Evolutionary conservation across 1,140 invertebrate species (phyloP).

Genomic region (Aricia agestis): DNA sequence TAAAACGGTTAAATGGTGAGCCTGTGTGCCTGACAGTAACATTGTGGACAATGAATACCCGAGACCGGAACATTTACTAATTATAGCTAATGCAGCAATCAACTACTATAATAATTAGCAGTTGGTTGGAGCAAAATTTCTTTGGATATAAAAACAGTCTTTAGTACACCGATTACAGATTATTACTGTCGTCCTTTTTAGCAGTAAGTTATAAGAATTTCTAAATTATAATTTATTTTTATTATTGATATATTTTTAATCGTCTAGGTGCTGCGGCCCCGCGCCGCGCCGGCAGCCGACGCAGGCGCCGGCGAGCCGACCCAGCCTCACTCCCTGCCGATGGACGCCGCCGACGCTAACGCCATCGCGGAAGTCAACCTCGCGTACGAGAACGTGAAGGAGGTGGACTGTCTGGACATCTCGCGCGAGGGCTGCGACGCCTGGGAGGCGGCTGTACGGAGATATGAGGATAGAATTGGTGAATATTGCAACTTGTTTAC

Average conservation of each 20-base stretch:
- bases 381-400: slow-evolving; percentile 99
- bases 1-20: too few species aligned
- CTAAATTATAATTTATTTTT: too few species aligned
- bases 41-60: too few species aligned
- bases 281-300: slow-evolving; percentile 60
- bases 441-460: slow-evolving; percentile 96
- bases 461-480: slow-evolving; percentile 98
- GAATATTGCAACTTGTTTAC: slow-evolving; percentile 24
- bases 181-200: too few species aligned
- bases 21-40: too few species aligned
- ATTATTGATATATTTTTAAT: not conserved
- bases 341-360: slow-evolving; percentile 95
- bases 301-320: slow-evolving; percentile 72
- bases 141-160: too few species aligned
- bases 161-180: too few species aligned
- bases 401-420: slow-evolving; percentile 98
- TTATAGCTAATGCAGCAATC: too few species aligned
- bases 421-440: slow-evolving; percentile 96
- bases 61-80: too few species aligned
- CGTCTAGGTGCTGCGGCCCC: slow-evolving; percentile 64
- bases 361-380: slow-evolving; percentile 95
- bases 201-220: too few species aligned
- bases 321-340: slow-evolving; percentile 77
- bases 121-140: too few species aligned
- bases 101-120: too few species aligned